phyloP scores from a whole-genome alignment of 2,797 vertebrate genomes.

The Chaenodraco wilsoni region DNA sequence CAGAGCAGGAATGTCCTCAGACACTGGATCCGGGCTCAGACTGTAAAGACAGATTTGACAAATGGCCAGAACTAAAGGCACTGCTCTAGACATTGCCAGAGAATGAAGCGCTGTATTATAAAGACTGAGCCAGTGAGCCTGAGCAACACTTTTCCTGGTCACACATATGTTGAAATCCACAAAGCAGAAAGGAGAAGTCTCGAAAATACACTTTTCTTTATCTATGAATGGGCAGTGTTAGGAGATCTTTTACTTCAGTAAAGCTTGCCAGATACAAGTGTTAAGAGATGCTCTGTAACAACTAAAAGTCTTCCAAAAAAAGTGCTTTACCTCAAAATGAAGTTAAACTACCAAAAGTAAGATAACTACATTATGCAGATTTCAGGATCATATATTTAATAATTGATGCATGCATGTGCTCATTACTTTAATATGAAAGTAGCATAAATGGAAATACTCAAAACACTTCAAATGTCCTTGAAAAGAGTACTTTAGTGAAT shows the following conservation, averaged over 20 bases:
- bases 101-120: conserved; percentile 6
- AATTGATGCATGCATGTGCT: too few relatives aligned
- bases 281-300: neutral
- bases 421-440: neutral
- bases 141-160: conserved; percentile 9
- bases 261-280: neutral
- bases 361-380: neutral
- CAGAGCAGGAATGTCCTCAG: conserved; percentile 54
- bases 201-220: neutral
- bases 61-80: conserved; percentile 44
- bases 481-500: neutral
- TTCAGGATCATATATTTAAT: neutral
- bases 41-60: conserved; percentile 38
- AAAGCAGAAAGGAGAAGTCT: neutral
- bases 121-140: conserved; percentile 19
- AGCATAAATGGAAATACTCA: neutral
- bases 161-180: neutral
- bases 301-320: neutral
- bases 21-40: conserved; percentile 46
- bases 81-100: conserved; percentile 11
- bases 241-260: neutral
- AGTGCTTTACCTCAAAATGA: neutral
- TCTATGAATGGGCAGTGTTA: neutral
- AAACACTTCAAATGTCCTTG: neutral
- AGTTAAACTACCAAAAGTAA: neutral